A percentile compares a stretch with the other conserved stretches of the same genome.
Conservation (phyloP, 1,140 invertebrate genomes). For the Bombus ignitus region DNA sequence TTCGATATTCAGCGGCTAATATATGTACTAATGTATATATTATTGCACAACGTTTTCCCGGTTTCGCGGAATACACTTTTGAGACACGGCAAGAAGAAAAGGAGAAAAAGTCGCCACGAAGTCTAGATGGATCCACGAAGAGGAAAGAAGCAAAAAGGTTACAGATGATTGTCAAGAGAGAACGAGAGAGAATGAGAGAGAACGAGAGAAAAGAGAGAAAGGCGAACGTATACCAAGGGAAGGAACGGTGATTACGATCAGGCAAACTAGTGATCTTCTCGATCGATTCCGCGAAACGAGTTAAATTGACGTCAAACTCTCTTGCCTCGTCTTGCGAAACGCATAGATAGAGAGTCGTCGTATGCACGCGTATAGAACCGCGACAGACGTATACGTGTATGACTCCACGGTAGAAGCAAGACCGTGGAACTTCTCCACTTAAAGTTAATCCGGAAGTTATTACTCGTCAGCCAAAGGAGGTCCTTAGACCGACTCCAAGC, state of each 20-base stretch:
- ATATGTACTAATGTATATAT: background rate
- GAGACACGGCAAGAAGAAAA: background rate
- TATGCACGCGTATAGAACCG: background rate
- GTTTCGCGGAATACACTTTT: slow-evolving; percentile 8
- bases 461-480: slow-evolving; percentile 18
- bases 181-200: slow-evolving; percentile 17
- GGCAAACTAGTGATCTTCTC: slow-evolving; percentile 25
- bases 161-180: background rate
- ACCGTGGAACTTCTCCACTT: slow-evolving; percentile 51
- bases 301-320: slow-evolving; percentile 44
- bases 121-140: slow-evolving; percentile 14
- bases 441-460: slow-evolving; percentile 72
- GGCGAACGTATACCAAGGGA: background rate
- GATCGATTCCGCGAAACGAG: slow-evolving; percentile 41
- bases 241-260: slow-evolving; percentile 38
- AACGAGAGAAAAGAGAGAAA: slow-evolving; percentile 17
- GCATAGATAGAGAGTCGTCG: background rate
- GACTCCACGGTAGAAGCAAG: slow-evolving; percentile 12
- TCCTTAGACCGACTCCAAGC: slow-evolving; percentile 28
- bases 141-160: background rate
- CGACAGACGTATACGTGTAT: background rate
- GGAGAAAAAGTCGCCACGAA: background rate
- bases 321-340: slow-evolving; percentile 12
- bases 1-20: background rate
- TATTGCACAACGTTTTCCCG: background rate